Percentiles rank a stretch among this genome's conserved stretches.
Evolutionary conservation across 2,888 invertebrate species (phyloP).

Genomic region (Cryptus armator): DNA sequence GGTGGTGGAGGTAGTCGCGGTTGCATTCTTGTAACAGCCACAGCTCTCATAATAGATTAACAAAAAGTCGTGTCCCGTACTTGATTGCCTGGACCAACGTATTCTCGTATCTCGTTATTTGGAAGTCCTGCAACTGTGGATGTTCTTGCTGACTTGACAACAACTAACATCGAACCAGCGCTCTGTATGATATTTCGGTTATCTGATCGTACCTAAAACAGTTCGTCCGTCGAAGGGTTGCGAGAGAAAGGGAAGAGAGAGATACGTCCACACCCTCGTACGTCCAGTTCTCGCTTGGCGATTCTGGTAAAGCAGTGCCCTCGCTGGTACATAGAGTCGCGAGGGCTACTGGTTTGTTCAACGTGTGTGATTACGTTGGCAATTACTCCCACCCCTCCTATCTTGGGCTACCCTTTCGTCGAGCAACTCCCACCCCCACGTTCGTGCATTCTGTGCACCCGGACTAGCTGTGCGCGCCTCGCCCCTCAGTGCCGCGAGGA

Average conservation of each 20-base stretch:
- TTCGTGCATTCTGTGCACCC: conserved; percentile 64
- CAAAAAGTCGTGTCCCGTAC: not conserved
- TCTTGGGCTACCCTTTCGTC: conserved; percentile 68
- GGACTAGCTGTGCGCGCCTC: conserved; percentile 62
- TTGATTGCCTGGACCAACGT: not conserved
- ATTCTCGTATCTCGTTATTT: not conserved
- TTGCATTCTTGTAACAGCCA: conserved; percentile 7
- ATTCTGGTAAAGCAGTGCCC: conserved; percentile 47
- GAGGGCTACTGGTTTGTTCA: conserved; percentile 77
- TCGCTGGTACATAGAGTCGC: conserved; percentile 38
- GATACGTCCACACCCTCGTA: conserved; percentile 72
- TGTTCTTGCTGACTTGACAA: conserved; percentile 16
- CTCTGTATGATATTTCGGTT: conserved; percentile 67
- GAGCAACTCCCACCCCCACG: conserved; percentile 52
- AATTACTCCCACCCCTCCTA: conserved; percentile 80
- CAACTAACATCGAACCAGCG: conserved; percentile 34
- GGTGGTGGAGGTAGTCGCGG: not conserved
- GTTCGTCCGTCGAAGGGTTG: conserved; percentile 62
- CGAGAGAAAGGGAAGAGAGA: conserved; percentile 32
- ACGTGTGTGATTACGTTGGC: conserved; percentile 83
- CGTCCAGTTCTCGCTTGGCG: conserved; percentile 24
- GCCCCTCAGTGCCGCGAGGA: conserved; percentile 72
- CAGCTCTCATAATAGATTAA: not conserved
- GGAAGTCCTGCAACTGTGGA: conserved; percentile 8
- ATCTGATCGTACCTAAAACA: conserved; percentile 78